Percentiles rank a stretch among this genome's conserved stretches.
phyloP scores from a whole-genome alignment of 2,797 vertebrate genomes.

The Acrossocheilus fasciatus region DNA sequence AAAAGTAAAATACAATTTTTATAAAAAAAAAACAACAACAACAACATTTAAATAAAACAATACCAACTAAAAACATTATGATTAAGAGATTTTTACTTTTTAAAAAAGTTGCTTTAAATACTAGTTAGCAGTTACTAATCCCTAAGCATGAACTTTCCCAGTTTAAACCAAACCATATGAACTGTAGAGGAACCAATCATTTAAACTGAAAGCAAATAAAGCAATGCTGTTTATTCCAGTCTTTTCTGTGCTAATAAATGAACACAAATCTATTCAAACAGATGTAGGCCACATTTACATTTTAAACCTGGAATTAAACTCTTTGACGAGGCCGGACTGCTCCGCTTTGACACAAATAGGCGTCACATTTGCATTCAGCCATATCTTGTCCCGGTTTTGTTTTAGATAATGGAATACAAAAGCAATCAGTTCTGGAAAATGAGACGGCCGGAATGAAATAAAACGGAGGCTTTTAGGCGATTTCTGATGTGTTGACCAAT shows the following conservation, averaged over 20 bases:
- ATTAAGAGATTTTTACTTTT: too few relatives aligned
- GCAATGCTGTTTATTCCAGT: constrained; percentile 17
- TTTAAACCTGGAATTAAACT: constrained; percentile 40
- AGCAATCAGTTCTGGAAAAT: constrained; percentile 45
- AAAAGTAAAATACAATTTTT: neutral
- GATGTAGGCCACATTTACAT: constrained; percentile 52
- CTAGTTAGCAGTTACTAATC: neutral
- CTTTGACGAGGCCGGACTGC: constrained; percentile 31
- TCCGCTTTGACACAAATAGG: constrained; percentile 50
- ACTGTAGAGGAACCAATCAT: neutral
- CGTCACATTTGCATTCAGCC: constrained; percentile 49
- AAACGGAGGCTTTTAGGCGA: constrained; percentile 34
- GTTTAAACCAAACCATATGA: neutral
- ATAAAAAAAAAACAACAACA: too few relatives aligned
- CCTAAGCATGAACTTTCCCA: neutral
- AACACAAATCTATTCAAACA: constrained; percentile 39
- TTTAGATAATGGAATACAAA: constrained; percentile 48
- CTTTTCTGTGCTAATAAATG: constrained; percentile 26
- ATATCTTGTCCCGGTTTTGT: constrained; percentile 46
- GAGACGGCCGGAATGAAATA: constrained; percentile 40
- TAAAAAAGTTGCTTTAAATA: too few relatives aligned
- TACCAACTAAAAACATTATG: too few relatives aligned
- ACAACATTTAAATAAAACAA: too few relatives aligned
- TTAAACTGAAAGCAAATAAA: neutral
- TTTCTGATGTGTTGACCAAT: constrained; percentile 40